Evolutionary conservation across 2,888 invertebrate genomes (phyloP).

Genomic region (Athrips mouffetella): DNA sequence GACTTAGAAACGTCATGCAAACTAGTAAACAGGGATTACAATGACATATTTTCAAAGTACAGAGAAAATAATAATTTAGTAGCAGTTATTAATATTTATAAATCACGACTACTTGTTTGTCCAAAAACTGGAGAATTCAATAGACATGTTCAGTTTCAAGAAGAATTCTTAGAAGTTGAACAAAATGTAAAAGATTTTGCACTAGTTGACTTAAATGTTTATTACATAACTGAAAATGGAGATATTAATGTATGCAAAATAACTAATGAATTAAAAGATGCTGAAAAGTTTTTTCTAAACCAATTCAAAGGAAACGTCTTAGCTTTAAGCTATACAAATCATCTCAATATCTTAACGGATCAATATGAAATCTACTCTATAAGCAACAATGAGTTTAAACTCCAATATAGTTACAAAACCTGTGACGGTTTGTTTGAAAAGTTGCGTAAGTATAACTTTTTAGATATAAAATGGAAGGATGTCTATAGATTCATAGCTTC

Average conservation of each 20-base stretch:
- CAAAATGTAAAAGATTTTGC: background rate
- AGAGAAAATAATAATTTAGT: background rate
- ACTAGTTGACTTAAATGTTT: background rate
- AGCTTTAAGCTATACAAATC: conserved; percentile 3
- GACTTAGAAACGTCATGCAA: background rate
- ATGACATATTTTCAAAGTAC: conserved; percentile 1
- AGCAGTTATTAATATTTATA: background rate
- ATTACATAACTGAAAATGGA: conserved; percentile 3
- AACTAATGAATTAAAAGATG: background rate
- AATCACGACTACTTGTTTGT: background rate
- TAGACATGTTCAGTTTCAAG: background rate
- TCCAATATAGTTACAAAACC: background rate
- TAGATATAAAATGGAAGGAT: background rate
- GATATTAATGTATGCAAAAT: conserved; percentile 1
- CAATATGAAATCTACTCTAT: background rate
- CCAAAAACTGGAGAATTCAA: conserved; percentile 1
- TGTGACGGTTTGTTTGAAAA: background rate
- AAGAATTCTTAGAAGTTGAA: background rate
- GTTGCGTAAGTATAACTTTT: background rate
- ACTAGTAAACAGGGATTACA: background rate
- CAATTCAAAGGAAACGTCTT: conserved; percentile 3
- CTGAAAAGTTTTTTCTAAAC: background rate
- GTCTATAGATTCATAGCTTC: background rate
- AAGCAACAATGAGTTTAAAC: conserved; percentile 1
- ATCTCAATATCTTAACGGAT: background rate